Base-by-base conservation (phyloP, 1,140 invertebrate species). In the Babylonia areolata region DNA sequence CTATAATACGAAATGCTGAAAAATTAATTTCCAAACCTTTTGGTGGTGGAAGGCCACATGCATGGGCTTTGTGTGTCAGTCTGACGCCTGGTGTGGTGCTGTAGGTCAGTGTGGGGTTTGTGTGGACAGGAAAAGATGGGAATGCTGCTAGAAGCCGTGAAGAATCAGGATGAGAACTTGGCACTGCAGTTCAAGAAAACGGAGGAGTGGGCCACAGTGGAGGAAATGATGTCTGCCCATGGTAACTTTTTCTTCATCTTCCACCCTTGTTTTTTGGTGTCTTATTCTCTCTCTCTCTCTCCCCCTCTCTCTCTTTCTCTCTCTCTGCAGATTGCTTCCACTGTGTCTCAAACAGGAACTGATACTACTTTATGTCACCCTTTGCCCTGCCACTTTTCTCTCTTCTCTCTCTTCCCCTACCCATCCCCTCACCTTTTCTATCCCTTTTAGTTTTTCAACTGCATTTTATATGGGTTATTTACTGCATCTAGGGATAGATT, bases 141-240 rank as follows among this genome's bases (percentile, higher is more conserved):
- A 69, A 96, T 96, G 1, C 93, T 99, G 84, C 94, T 99, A 83
- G 96, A 97, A 93, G 97, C 97, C 28, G 95, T 98, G 83, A 96
- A 95, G 89, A 95, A 94, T 42, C 96, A 96, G 88, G 96, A 98
- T 94, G 94, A 94, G 46, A 95, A 95, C 58, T 95, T 96, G 85
- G 97, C 97, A 1, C 94, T 95, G 15, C 96, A 97, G 86, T 99
- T 98, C 97, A 95, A 96, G 84, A 93, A 95, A 88, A 96, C 96
- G 6, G 97, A 97, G 89, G 96, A 97, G 86, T 98, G 97, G 97
- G 97, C 97, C 82, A 98, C 98, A 42, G 96, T 99, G 11, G 97
- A 98, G 92, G 97, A 98, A 90, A 95, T 98, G 42, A 96, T 98
- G 89, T 96, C 96, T 15, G 96, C 96, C 86, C 95, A 96, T 91